A percentile compares a stretch with the other conserved stretches of the same genome.
Evolutionary conservation across 2,113 vertebrate species (phyloP).

Genomic region (Ciconia maguari): DNA sequence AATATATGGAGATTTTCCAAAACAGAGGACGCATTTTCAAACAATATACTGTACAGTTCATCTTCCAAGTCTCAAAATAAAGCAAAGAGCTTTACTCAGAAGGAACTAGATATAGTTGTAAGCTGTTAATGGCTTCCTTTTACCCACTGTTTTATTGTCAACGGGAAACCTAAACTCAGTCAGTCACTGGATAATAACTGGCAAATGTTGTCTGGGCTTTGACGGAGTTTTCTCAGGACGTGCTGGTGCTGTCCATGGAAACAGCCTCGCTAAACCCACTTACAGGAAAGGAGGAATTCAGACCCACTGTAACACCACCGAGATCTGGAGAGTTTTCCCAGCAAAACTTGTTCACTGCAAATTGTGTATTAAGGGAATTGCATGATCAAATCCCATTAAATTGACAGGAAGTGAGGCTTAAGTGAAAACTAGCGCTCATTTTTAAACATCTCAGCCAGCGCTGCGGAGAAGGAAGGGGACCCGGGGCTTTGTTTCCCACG

Average conservation of each 20-base stretch:
- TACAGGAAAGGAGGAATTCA: neutral
- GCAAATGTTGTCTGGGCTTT: neutral
- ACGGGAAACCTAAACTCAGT: neutral
- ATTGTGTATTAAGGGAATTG: neutral
- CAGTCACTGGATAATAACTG: neutral
- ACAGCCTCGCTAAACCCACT: neutral
- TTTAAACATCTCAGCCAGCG: neutral
- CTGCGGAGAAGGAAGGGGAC: neutral
- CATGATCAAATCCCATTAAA: neutral
- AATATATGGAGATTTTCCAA: constrained; percentile 57
- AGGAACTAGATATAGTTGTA: neutral
- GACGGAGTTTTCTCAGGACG: neutral
- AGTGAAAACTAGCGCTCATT: neutral
- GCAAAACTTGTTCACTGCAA: neutral
- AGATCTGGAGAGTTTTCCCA: neutral
- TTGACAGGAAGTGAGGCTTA: neutral
- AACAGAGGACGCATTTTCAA: neutral
- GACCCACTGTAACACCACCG: neutral
- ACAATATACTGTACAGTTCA: neutral
- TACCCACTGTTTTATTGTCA: constrained; percentile 43
- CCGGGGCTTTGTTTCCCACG: neutral
- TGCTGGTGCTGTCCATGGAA: neutral
- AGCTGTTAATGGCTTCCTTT: constrained; percentile 32
- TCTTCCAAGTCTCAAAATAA: constrained; percentile 32
- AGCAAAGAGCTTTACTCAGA: neutral